These are phyloP conservation scores for Gopherus flavomarginatus DNA, from an alignment of 2,113 vertebrate genomes.

Conservation along the genomic window DNA sequence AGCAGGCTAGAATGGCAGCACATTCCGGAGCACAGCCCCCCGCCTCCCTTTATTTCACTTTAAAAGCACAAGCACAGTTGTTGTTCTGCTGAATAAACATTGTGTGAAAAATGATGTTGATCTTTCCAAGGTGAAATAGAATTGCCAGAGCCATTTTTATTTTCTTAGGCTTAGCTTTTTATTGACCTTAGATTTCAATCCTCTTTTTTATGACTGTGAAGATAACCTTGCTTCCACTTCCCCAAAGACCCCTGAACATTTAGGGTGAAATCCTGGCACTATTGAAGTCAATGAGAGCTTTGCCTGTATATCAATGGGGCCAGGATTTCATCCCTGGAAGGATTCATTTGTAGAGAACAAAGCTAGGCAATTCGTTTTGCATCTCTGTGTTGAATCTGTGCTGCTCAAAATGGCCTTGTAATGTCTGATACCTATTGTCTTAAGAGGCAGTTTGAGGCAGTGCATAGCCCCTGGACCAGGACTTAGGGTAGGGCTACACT, in stretches of 20 bases:
- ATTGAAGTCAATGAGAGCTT: conserved; percentile 3
- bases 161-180: conserved; percentile 53
- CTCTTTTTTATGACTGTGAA: conserved; percentile 12
- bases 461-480: not conserved
- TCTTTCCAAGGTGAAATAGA: conserved; percentile 69
- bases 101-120: conserved; percentile 58
- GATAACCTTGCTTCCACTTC: conserved; percentile 14
- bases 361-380: not conserved
- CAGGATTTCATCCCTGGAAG: not conserved
- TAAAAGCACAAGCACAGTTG: conserved; percentile 59
- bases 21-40: conserved; percentile 55
- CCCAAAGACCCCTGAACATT: not conserved
- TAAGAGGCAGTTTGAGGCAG: not conserved
- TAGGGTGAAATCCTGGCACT: not conserved
- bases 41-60: conserved; percentile 58
- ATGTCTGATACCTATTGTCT: not conserved
- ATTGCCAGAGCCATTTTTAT: conserved; percentile 54
- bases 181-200: conserved; percentile 43
- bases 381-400: not conserved
- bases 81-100: conserved; percentile 62
- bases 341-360: not conserved
- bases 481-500: no score
- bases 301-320: not conserved
- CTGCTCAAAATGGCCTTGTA: accelerated
- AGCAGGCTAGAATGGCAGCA: conserved; percentile 63